Evolutionary conservation across 2,113 vertebrate genomes (phyloP).

Genomic region (Toxotes jaculatrix): DNA sequence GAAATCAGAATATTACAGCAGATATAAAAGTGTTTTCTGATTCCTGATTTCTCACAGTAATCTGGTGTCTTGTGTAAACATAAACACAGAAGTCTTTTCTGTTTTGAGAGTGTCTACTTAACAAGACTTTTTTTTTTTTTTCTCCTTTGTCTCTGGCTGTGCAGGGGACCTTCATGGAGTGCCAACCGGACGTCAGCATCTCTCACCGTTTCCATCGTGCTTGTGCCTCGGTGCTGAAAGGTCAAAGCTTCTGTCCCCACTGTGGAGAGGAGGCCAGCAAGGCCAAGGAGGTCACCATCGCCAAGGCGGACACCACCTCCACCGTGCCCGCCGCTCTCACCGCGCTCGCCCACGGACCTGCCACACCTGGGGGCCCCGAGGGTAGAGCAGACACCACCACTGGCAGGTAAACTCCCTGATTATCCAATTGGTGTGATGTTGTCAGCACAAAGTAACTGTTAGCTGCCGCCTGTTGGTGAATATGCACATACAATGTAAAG

Average conservation of each 20-base stretch:
- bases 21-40: background rate
- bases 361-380: constrained; percentile 84
- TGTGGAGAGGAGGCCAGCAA: constrained; percentile 95
- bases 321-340: constrained; percentile 78
- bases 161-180: constrained; percentile 98
- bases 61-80: background rate
- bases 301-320: constrained; percentile 98
- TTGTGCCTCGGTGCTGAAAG: constrained; percentile 93
- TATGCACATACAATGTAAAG: background rate
- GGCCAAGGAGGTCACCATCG: constrained; percentile 97
- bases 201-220: constrained; percentile 95
- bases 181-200: constrained; percentile 95
- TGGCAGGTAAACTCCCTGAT: constrained; percentile 83
- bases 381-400: constrained; percentile 97
- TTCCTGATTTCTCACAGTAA: background rate
- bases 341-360: constrained; percentile 63
- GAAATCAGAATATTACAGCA: background rate
- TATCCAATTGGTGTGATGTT: background rate
- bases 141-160: background rate
- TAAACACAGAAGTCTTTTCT: background rate
- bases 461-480: background rate
- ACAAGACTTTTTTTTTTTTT: background rate
- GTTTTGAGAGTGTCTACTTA: background rate
- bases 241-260: constrained; percentile 96
- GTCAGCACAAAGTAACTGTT: background rate